Base-by-base conservation (phyloP, 1,140 invertebrate genomes). In the Drosophila virilis region DNA sequence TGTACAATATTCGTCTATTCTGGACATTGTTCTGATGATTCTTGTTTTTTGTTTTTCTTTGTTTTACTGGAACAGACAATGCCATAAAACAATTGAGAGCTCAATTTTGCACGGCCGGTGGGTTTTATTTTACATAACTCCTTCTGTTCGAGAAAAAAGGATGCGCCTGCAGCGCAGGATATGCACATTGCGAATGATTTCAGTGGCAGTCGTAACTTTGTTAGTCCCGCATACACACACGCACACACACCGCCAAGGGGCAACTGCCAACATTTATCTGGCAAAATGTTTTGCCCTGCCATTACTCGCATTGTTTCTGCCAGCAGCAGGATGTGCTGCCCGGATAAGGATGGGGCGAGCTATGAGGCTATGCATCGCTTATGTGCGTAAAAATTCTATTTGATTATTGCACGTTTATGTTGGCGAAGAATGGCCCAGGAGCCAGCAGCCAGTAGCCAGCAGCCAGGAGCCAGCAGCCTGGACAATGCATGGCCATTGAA, bases 331-430 rank as follows among this genome's bases (percentile, higher is more conserved):
- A 60, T 38, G 46, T 59, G 76, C 42, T 54, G 43, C 40, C 48
- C 45, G 54, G 50, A 22, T n/a, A 66, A 32, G 70, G 13, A 1
- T 1, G 28, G 3, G 10, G 50, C 8, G 32, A 13, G 2, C 17
- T 32, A 10, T n/a, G 1, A 43, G 42, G 40, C 0, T 4, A 28
- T 57, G 17, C 62, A 50, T 54, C 61, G 43, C 64, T 67, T 77
- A 85, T 82, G 83, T 88, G 83, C 77, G 83, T 88, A 88, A 88
- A 86, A 83, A 88, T 86, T 79, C 83, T 83, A 80, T 86, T 83
- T 86, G 76, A 88, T 88, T 88, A 78, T 85, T 70, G 58, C 32
- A 73, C 68, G 72, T 78, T 85, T 78, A 75, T 75, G 59, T 65
- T 79, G 45, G 62, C 9, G 22, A 22, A 38, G 8, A 35, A 38